Conservation (phyloP, 2,797 vertebrate species). For the Myotis pilosus region DNA sequence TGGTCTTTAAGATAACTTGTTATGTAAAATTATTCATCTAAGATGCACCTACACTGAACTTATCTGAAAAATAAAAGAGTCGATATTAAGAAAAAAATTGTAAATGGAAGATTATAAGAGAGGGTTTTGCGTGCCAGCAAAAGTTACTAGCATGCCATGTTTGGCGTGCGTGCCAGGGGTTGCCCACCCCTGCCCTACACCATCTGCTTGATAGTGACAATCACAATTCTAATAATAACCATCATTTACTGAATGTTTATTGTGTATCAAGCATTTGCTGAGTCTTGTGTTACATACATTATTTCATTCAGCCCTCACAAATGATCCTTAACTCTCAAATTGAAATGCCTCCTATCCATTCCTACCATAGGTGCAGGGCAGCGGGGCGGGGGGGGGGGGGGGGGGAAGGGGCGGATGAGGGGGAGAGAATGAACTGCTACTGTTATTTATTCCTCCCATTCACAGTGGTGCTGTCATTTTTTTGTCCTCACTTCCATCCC, state of each 20-base stretch:
- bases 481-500: background rate
- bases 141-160: too few species aligned
- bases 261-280: background rate
- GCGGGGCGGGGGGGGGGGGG: too few species aligned
- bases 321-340: background rate
- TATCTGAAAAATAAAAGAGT: too few species aligned
- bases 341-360: background rate
- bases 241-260: background rate
- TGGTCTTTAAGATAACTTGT: too few species aligned
- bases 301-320: constrained; percentile 20
- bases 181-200: background rate
- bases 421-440: background rate
- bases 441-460: background rate
- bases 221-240: background rate
- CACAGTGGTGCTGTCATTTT: background rate
- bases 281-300: background rate
- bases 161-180: too few species aligned
- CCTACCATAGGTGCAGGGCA: background rate
- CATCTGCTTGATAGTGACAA: background rate
- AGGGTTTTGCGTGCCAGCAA: too few species aligned
- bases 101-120: too few species aligned
- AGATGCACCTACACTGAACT: too few species aligned
- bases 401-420: fast-evolving
- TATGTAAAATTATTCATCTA: too few species aligned
- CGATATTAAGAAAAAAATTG: too few species aligned